Percentiles rank a stretch among this genome's conserved stretches.
These are phyloP conservation scores for Tinea trinotella DNA, from an alignment of 2,888 invertebrate genomes.

Conservation along the genomic window DNA sequence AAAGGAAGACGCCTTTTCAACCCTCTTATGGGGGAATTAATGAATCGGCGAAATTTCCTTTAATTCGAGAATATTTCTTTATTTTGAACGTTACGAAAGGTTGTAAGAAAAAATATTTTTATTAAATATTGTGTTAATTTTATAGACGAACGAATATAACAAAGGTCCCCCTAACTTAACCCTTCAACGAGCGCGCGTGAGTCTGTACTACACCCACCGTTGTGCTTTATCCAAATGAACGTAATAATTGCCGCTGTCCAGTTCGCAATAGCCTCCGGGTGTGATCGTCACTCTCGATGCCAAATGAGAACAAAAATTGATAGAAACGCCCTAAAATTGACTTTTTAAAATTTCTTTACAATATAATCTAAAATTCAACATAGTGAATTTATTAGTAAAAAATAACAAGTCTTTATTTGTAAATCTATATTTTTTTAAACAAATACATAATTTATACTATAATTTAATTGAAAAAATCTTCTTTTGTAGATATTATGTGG, in stretches of 20 bases:
- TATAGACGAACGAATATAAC: slow-evolving; percentile 46
- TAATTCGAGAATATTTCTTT: slow-evolving; percentile 17
- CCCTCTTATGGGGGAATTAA: slow-evolving; percentile 36
- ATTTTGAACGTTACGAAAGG: not conserved
- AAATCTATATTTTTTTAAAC: too few relatives aligned
- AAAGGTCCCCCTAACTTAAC: slow-evolving; percentile 45
- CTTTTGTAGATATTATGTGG: too few relatives aligned
- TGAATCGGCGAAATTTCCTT: slow-evolving; percentile 45
- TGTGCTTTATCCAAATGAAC: slow-evolving; percentile 69
- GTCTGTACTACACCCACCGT: slow-evolving; percentile 36
- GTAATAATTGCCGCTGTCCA: slow-evolving; percentile 63
- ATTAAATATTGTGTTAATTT: slow-evolving; percentile 49
- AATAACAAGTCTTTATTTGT: too few relatives aligned
- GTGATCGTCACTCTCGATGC: slow-evolving; percentile 10
- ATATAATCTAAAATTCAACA: too few relatives aligned
- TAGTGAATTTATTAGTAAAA: too few relatives aligned
- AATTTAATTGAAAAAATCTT: too few relatives aligned
- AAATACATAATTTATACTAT: too few relatives aligned
- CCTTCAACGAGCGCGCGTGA: slow-evolving; percentile 40
- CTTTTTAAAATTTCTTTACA: too few relatives aligned
- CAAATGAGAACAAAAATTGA: slow-evolving; percentile 9
- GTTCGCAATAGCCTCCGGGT: slow-evolving; percentile 31
- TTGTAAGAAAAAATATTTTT: slow-evolving; percentile 16
- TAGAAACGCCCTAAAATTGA: too few relatives aligned
- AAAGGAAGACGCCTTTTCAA: slow-evolving; percentile 29